Base-by-base conservation (phyloP, 1,140 invertebrate species). In the Lucilia cuprina region DNA sequence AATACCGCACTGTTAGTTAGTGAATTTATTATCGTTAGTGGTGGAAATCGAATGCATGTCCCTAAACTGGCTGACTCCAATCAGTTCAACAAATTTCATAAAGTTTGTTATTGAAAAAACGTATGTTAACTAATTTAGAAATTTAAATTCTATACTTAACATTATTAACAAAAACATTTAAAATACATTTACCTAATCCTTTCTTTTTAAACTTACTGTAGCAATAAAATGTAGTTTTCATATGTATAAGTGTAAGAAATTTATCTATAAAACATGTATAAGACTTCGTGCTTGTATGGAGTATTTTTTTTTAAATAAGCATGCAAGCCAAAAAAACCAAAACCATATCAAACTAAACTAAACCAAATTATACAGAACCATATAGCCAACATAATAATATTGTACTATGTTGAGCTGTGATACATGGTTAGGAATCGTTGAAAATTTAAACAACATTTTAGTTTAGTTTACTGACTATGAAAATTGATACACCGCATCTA, bases 401-500 rank as follows among this genome's bases (percentile, higher is more conserved):
- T 41, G 41, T 41, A 10, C 10, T 41, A 10, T 7, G 41, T 41
- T 41, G 25, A 30, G 25, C 25, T 70, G 21, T 21, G 21, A 21
- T 21, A 70, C 9, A 60, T 60, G 55, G 13, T 60, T 60, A 34
- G 19, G 77, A 80, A 80, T 49, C 10, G 77, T 50, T 80, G 77
- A 49, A 80, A 80, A 50, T 80, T 80, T 80, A 80, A 80, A 49
- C 9, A 21, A 49, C 77, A 80, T 80, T 80, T 60, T 21, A 49
- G 77, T 80, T 60, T 21, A 49, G 77, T 80, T 70, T 80, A 80
- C 47, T 80, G 77, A 80, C 41, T 49, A 49, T 80, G 77, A 80
- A 80, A 80, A 80, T 80, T 80, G 77, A 80, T 80, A 80, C 47
- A 80, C 77, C 77, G 77, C 77, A 80, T 47, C 77, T 80, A 80